These are phyloP conservation scores for Muscicapa comitata DNA, from an alignment of 2,797 vertebrate genomes.

Conservation along the genomic window DNA sequence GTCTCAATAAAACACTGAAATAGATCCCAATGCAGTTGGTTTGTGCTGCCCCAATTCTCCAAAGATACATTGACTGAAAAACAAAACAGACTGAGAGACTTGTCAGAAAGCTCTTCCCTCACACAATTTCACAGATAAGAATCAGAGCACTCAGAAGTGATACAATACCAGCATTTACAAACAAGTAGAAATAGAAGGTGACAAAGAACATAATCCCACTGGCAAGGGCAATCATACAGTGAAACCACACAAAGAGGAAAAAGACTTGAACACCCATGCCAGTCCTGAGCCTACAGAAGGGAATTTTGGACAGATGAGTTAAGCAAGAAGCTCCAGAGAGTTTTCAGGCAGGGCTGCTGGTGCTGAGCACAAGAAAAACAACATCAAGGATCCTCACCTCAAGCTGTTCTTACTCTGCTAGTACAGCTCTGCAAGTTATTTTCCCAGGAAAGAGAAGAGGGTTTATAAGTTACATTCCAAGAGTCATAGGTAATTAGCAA, in stretches of 20 bases:
- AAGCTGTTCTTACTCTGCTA: background rate
- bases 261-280: background rate
- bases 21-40: background rate
- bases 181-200: background rate
- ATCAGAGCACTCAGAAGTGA: background rate
- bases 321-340: background rate
- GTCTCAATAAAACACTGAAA: background rate
- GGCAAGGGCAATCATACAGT: background rate
- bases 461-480: background rate
- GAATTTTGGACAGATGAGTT: background rate
- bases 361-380: background rate
- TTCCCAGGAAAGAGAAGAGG: background rate
- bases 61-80: background rate
- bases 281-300: background rate
- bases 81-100: background rate
- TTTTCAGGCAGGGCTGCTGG: background rate
- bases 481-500: slow-evolving; percentile 24
- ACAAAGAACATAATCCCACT: background rate
- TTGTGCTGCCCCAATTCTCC: background rate
- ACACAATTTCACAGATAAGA: background rate
- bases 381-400: background rate
- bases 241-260: background rate
- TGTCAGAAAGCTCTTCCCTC: background rate
- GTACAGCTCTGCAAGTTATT: background rate
- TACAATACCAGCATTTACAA: background rate